A percentile compares a stretch with the other conserved stretches of the same genome.
phyloP scores from a whole-genome alignment of 2,888 invertebrate species.

The Podabrus alpinus region DNA sequence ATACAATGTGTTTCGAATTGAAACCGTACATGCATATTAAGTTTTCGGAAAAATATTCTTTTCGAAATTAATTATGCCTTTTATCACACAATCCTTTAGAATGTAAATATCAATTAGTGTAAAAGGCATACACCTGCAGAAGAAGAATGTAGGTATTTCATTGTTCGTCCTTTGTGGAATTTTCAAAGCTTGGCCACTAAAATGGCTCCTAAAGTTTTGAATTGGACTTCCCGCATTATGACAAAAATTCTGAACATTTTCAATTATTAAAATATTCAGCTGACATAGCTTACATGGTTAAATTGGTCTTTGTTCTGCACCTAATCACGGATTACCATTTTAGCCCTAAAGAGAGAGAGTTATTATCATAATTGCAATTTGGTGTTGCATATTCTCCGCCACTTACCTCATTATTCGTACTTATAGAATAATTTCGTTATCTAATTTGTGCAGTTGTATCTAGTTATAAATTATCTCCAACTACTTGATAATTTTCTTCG shows the following conservation, averaged over 20 bases:
- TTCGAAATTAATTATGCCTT: no score
- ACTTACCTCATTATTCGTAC: background rate
- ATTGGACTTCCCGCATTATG: background rate
- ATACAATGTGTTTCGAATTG: background rate
- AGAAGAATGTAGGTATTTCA: background rate
- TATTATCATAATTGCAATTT: background rate
- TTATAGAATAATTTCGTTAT: background rate
- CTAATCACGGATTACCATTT: background rate
- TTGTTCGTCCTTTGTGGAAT: background rate
- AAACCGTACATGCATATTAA: no score
- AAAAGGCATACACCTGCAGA: background rate
- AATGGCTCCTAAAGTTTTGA: background rate
- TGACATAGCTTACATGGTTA: background rate
- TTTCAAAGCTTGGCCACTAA: background rate
- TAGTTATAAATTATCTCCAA: background rate
- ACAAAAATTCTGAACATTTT: background rate
- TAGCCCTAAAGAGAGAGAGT: background rate
- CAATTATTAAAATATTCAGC: background rate
- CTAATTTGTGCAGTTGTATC: constrained; percentile 2
- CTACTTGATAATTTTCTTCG: constrained; percentile 21
- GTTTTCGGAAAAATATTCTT: no score
- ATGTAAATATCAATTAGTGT: background rate
- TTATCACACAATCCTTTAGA: no score
- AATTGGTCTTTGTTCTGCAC: background rate
- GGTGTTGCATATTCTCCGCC: background rate